A percentile compares a stretch with the other conserved stretches of the same genome.
phyloP scores from a whole-genome alignment of 2,797 vertebrate species.

The Myotis planiceps region DNA sequence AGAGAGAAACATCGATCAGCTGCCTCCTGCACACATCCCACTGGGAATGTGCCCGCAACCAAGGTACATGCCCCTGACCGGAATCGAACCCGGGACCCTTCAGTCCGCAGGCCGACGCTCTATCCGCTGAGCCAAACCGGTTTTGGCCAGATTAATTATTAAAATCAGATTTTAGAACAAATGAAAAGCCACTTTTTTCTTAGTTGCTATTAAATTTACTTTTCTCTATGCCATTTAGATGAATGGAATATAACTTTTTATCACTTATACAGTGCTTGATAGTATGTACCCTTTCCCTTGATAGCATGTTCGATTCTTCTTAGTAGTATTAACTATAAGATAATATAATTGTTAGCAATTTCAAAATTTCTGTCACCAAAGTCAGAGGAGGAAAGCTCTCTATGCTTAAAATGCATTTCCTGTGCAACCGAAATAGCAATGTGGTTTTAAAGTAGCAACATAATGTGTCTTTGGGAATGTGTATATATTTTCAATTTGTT shows the following conservation, averaged over 20 bases:
- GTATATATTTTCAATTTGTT: slow-evolving; percentile 47
- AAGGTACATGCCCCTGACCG: no score
- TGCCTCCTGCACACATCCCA: no score
- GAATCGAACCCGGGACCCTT: no score
- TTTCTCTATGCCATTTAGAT: neutral
- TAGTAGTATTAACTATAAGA: neutral
- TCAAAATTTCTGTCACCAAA: slow-evolving; percentile 27
- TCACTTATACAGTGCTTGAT: neutral
- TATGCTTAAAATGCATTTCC: slow-evolving; percentile 41
- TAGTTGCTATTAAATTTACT: slow-evolving; percentile 28
- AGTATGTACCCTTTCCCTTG: neutral
- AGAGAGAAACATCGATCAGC: no score
- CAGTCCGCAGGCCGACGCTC: no score
- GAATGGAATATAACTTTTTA: neutral
- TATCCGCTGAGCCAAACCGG: no score
- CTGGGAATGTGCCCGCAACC: no score
- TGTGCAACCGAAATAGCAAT: neutral
- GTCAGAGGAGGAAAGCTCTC: neutral
- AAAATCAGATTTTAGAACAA: slow-evolving; percentile 32
- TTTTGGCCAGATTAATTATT: slow-evolving; percentile 40
- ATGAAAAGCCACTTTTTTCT: neutral
- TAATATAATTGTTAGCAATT: neutral
- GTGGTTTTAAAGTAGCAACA: slow-evolving; percentile 26
- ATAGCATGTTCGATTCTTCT: neutral
- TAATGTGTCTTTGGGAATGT: neutral